Percentiles rank a stretch among this genome's conserved stretches.
phyloP scores from a whole-genome alignment of 1,140 invertebrate species.

The Microplitis mediator region DNA sequence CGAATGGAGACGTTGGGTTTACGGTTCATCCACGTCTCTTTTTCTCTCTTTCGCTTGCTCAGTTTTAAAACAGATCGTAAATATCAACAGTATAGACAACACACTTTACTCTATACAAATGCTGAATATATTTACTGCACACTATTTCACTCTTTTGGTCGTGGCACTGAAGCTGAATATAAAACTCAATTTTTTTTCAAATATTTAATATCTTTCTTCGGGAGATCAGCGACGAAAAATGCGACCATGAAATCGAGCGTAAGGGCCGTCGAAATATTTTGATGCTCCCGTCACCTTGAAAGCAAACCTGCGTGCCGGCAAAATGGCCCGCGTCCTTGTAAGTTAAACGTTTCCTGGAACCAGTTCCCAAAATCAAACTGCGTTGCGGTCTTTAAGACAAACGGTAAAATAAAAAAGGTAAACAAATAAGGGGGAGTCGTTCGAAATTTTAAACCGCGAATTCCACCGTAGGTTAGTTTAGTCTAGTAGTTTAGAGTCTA shows the following conservation, averaged over 20 bases:
- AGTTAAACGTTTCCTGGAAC: slow-evolving; percentile 13
- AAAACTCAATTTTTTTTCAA: no score
- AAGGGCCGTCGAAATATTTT: not conserved
- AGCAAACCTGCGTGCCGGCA: not conserved
- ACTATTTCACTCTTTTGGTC: no score
- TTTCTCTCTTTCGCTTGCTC: not conserved
- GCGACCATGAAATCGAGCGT: not conserved
- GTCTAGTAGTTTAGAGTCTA: no score
- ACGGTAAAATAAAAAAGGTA: not conserved
- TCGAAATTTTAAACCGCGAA: no score
- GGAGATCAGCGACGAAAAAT: not conserved
- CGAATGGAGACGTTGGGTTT: slow-evolving; percentile 19
- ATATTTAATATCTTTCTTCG: no score
- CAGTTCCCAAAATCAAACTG: not conserved
- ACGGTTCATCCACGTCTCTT: not conserved
- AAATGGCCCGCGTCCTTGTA: slow-evolving; percentile 6
- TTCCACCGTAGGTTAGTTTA: no score
- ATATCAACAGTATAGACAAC: not conserved
- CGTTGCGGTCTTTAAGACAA: not conserved
- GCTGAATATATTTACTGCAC: not conserved
- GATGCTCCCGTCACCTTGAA: slow-evolving; percentile 2
- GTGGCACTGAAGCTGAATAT: no score
- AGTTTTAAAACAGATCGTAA: slow-evolving; percentile 7
- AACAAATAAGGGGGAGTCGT: no score
- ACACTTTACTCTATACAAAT: not conserved